Base-by-base conservation (phyloP, 2,113 vertebrate genomes). In the Nestor notabilis region DNA sequence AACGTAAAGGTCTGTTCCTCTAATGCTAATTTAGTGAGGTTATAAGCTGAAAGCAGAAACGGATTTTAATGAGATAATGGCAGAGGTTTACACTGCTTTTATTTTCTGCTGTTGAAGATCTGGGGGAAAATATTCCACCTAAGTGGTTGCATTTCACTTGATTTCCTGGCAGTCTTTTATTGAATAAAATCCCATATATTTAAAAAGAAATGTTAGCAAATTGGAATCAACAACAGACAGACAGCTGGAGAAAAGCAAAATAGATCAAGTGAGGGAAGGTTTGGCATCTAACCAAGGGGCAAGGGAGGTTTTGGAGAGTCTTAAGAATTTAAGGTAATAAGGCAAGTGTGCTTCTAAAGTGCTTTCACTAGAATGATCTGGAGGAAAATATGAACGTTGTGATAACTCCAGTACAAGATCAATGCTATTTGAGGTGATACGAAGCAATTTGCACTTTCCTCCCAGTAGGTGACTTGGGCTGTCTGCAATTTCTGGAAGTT, bases 41-140 rank as follows among this genome's bases (percentile, higher is more conserved):
- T 90, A 93, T 97, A 97, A 96, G 69, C 44, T 69, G 74, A 93
- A 95, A 94, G 88, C 74, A 94, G 96, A 95, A 96, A 60, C 66
- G 84, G 88, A 80, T 95, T 96, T 96, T 95, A 96, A 97, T 94
- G 95, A 97, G 96, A 96, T 95, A 95, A 93, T 84, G 61, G 92
- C 61, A 82, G 60, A 91, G 64, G 65, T 94, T 94, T 93, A 71
- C 53, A 25, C 49, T 74, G 77, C 21, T 85, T 95, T 89, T 97
- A 95, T 97, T 96, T 97, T 93, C 86, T 95, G 56, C 75, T 95
- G 44, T 2, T 21, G 63, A 82, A 93, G 60, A 93, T 72, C 61
- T 69, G 44, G n/a, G n/a, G 25, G 35, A 49, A 84, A 89, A 89
- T 92, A 87, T 61, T 92, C 74, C 66, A 70, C 61, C 49, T 75